Conservation (phyloP, 35 echinoderm and acorn worm species). For the Anneissia japonica region DNA sequence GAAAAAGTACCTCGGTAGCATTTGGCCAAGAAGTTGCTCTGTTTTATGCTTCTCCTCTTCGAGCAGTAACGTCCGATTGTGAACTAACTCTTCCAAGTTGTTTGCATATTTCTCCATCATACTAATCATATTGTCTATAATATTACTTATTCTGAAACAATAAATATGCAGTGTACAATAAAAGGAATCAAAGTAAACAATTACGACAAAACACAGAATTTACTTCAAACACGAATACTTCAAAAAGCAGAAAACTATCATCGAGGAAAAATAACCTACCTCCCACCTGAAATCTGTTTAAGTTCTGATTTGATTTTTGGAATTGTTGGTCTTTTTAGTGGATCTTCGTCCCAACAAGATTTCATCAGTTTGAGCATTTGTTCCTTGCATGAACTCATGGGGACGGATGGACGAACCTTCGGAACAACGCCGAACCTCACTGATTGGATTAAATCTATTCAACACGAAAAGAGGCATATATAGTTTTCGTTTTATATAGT, state of each 20-base stretch:
- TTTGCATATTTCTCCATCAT: conserved; percentile 25
- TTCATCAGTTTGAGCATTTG: conserved; percentile 31
- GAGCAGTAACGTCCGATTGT: background rate
- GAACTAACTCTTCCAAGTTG: conserved; percentile 9
- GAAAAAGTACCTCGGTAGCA: conserved; percentile 2
- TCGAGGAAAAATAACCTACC: background rate
- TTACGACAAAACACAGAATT: too few species aligned
- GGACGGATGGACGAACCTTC: conserved; percentile 40
- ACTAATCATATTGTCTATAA: conserved; percentile 6
- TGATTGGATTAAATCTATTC: conserved; percentile 50
- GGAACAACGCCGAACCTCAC: conserved; percentile 39
- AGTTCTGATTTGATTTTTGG: conserved; percentile 30
- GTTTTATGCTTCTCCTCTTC: conserved; percentile 13
- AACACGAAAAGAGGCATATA: too few species aligned
- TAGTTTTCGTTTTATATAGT: too few species aligned
- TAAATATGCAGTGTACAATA: too few species aligned
- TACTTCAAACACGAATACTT: too few species aligned
- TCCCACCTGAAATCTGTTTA: background rate
- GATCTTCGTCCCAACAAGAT: conserved; percentile 43
- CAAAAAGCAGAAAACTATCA: background rate
- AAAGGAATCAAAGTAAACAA: too few species aligned
- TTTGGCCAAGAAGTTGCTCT: background rate
- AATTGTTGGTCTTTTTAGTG: conserved; percentile 24
- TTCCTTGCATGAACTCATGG: conserved; percentile 4
- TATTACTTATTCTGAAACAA: background rate